phyloP scores from a whole-genome alignment of 2,888 invertebrate genomes.

The Phasia obesa region DNA sequence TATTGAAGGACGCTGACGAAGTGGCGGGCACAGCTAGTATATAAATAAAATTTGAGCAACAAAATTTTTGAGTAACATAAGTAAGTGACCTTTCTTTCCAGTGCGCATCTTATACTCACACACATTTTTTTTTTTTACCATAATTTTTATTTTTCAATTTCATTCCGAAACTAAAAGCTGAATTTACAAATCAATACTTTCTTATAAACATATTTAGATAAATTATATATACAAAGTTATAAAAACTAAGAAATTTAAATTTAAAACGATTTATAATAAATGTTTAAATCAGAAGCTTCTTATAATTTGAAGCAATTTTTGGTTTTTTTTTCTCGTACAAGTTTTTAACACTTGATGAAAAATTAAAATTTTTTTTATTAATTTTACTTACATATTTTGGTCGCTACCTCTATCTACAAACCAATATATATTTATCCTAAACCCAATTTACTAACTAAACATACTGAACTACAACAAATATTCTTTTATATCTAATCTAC shows the following conservation, averaged over 20 bases:
- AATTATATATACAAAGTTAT: constrained; percentile 15
- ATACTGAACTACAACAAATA: not conserved
- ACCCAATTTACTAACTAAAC: constrained; percentile 51
- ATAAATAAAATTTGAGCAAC: not conserved
- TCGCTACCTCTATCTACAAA: constrained; percentile 61
- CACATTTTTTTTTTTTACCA: not conserved
- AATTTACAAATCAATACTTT: constrained; percentile 61
- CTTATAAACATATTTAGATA: constrained; percentile 26
- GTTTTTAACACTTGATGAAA: too few relatives aligned
- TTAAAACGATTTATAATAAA: constrained; percentile 11
- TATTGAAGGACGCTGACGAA: too few relatives aligned
- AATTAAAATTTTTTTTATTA: constrained; percentile 42
- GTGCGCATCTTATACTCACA: not conserved
- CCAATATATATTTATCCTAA: constrained; percentile 16
- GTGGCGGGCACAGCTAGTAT: too few relatives aligned
- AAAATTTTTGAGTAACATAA: too few relatives aligned
- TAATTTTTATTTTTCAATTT: not conserved
- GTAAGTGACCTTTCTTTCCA: not conserved
- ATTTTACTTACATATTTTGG: constrained; percentile 25
- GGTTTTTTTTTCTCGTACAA: not conserved
- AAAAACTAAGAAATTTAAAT: not conserved
- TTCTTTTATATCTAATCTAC: constrained; percentile 22
- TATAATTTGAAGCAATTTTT: not conserved
- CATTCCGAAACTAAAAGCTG: constrained; percentile 48
- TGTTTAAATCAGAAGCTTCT: constrained; percentile 22